Percentiles rank a stretch among this genome's conserved stretches.
Conservation (phyloP, 2,888 invertebrate species). For the Stenchaetothrips biformis region DNA sequence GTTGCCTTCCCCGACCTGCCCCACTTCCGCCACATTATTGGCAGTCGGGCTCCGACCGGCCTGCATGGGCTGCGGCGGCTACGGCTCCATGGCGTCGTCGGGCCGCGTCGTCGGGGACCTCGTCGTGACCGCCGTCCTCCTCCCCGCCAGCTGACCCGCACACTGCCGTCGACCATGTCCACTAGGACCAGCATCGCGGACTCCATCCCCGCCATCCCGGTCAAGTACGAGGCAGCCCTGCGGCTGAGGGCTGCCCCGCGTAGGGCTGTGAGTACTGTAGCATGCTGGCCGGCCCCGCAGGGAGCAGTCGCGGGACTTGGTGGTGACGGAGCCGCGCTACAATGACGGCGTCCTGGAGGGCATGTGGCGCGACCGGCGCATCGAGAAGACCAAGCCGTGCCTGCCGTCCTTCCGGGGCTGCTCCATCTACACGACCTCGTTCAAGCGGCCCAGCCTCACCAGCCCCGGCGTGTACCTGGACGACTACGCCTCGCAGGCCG, state of each 20-base stretch:
- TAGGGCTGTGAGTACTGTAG: too few relatives aligned
- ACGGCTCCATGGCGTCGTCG: too few relatives aligned
- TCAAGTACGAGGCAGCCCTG: neutral
- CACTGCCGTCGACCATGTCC: neutral
- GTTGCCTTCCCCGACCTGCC: too few relatives aligned
- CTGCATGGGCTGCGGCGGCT: too few relatives aligned
- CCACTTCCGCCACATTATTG: too few relatives aligned
- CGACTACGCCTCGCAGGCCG: neutral
- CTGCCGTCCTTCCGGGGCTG: conserved; percentile 11
- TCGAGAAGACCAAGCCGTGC: conserved; percentile 3
- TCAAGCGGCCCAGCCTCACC: neutral
- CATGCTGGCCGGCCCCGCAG: neutral
- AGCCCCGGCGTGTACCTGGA: neutral
- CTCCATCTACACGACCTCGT: conserved; percentile 14
- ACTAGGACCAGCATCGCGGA: neutral
- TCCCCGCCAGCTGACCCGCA: too few relatives aligned
- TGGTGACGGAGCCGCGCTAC: conserved; percentile 12
- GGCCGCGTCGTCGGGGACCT: too few relatives aligned
- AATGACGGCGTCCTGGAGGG: conserved; percentile 14
- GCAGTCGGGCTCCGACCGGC: too few relatives aligned
- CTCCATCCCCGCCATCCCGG: neutral
- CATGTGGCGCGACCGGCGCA: conserved; percentile 16
- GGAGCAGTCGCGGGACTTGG: conserved; percentile 1
- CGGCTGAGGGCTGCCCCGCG: too few relatives aligned
- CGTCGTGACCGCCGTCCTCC: too few relatives aligned